phyloP scores from a whole-genome alignment of 2,888 invertebrate genomes.

The Diarsia dahlii region DNA sequence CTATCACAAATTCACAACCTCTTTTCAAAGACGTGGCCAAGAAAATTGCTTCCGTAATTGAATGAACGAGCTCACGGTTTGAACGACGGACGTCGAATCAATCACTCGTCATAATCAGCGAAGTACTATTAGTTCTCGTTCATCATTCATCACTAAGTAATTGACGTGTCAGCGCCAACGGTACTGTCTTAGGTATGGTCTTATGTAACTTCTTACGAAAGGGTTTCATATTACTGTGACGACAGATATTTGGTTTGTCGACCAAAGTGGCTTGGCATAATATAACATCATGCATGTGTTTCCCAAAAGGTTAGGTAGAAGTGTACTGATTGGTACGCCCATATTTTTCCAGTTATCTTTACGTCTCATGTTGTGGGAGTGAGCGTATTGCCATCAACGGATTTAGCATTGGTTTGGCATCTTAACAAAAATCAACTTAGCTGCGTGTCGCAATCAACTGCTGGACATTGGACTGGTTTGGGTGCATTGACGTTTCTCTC shows the following conservation, averaged over 20 bases:
- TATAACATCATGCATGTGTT: too few relatives aligned
- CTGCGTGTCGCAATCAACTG: not conserved
- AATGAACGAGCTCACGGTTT: constrained; percentile 24
- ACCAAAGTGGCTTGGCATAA: not conserved
- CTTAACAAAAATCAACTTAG: not conserved
- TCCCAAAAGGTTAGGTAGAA: too few relatives aligned
- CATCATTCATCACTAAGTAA: constrained; percentile 62
- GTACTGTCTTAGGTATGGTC: constrained; percentile 41
- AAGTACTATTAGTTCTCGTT: constrained; percentile 49
- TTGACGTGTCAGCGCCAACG: constrained; percentile 56
- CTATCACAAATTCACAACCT: not conserved
- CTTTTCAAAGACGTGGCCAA: constrained; percentile 18
- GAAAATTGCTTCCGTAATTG: constrained; percentile 45
- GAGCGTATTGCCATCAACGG: too few relatives aligned
- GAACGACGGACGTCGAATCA: constrained; percentile 44
- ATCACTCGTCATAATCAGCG: constrained; percentile 66
- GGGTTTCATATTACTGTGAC: not conserved
- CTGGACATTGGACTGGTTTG: not conserved
- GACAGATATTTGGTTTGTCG: not conserved
- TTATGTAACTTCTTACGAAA: constrained; percentile 15
- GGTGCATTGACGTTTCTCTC: too few relatives aligned
- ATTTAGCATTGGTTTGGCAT: too few relatives aligned
- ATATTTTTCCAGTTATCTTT: too few relatives aligned
- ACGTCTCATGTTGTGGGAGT: too few relatives aligned
- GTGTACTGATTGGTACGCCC: too few relatives aligned